Evolutionary conservation across 2,797 vertebrate species (phyloP).

Genomic region (Dipus sagitta): DNA sequence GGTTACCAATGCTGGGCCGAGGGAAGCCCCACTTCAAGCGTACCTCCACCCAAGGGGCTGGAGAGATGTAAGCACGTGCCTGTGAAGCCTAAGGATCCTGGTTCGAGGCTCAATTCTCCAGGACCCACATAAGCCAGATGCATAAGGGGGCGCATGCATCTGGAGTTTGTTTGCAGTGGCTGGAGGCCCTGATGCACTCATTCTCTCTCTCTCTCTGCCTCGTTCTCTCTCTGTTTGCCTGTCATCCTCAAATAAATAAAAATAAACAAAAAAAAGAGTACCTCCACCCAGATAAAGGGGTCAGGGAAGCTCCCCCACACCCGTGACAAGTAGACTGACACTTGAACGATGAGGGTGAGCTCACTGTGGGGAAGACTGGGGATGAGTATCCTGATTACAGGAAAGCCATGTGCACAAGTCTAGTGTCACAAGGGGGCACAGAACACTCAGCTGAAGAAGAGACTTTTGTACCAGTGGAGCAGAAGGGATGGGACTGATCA

Average conservation of each 20-base stretch:
- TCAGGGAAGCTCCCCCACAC: neutral
- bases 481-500: neutral
- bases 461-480: neutral
- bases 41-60: neutral
- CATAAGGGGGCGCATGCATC: too few species aligned
- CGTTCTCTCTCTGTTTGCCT: too few species aligned
- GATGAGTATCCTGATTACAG: too few species aligned
- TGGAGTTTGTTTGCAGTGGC: too few species aligned
- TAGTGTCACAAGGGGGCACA: neutral
- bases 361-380: neutral
- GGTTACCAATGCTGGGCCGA: neutral
- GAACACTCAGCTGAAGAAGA: neutral
- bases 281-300: accelerated
- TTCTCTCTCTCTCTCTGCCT: too few species aligned
- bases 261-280: too few species aligned
- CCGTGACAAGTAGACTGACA: neutral
- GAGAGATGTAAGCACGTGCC: too few species aligned
- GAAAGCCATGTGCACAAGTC: neutral
- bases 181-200: too few species aligned
- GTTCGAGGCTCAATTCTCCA: too few species aligned
- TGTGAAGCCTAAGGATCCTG: too few species aligned
- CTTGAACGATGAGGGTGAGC: neutral
- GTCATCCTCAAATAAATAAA: too few species aligned
- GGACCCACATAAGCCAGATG: too few species aligned
- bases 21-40: neutral